Evolutionary conservation across 1,140 invertebrate genomes (phyloP).

Genomic region (Pachyrhynchus sulphureomaculatus): DNA sequence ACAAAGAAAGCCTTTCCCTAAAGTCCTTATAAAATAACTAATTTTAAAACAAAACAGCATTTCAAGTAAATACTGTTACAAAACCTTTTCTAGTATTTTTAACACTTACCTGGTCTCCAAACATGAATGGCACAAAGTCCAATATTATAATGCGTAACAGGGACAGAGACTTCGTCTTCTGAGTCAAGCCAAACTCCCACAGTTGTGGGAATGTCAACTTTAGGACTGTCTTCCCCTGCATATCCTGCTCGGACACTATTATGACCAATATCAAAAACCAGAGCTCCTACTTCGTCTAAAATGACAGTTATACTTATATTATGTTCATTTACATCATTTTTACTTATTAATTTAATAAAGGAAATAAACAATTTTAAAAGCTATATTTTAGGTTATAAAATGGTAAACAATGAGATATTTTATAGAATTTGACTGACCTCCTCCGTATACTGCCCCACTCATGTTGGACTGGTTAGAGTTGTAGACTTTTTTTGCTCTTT

Average conservation of each 20-base stretch:
- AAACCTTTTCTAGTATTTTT: too few relatives aligned
- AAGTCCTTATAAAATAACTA: too few relatives aligned
- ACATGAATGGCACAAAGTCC: constrained; percentile 61
- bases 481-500: not conserved
- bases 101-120: constrained; percentile 41
- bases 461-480: constrained; percentile 38
- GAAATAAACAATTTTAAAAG: not conserved
- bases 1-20: too few relatives aligned
- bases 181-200: constrained; percentile 69
- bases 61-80: too few relatives aligned
- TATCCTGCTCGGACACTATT: constrained; percentile 72
- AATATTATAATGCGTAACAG: constrained; percentile 60
- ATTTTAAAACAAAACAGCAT: too few relatives aligned
- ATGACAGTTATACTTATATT: not conserved
- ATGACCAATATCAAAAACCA: constrained; percentile 77
- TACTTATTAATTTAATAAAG: not conserved
- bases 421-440: constrained; percentile 46
- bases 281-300: constrained; percentile 74
- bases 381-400: constrained; percentile 25
- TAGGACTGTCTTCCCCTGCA: constrained; percentile 87
- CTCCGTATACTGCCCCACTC: constrained; percentile 57
- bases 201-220: constrained; percentile 78
- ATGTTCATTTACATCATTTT: not conserved
- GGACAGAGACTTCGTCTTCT: constrained; percentile 51
- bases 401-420: constrained; percentile 13